Conservation (phyloP, 2,888 invertebrate genomes). For the Erannis defoliaria region DNA sequence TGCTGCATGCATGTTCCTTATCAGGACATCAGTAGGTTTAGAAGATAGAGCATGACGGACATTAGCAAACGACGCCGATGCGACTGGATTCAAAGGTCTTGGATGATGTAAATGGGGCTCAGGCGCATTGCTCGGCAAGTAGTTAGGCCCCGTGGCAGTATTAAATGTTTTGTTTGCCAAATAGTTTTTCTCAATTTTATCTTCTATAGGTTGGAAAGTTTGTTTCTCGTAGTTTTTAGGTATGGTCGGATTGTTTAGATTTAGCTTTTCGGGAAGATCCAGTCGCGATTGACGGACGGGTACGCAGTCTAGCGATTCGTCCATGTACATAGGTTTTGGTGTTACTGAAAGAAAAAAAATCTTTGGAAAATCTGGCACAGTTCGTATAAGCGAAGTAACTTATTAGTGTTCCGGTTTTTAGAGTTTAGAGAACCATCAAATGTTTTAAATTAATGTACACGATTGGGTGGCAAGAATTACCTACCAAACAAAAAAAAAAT, state of each 20-base stretch:
- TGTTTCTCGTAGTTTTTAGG: conserved; percentile 45
- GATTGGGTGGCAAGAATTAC: no score
- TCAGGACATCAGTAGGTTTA: conserved; percentile 63
- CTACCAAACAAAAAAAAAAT: no score
- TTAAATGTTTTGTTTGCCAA: conserved; percentile 3
- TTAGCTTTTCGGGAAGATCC: conserved; percentile 46
- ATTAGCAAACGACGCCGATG: conserved; percentile 46
- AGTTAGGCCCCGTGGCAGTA: conserved; percentile 1
- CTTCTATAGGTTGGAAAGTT: conserved; percentile 25
- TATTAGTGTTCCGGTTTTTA: no score
- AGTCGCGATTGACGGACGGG: conserved; percentile 73
- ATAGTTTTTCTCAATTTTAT: conserved; percentile 19
- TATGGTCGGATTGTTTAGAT: conserved; percentile 45
- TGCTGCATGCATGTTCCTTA: conserved; percentile 64
- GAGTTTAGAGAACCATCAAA: no score
- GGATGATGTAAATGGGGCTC: conserved; percentile 29
- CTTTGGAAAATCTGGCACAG: no score
- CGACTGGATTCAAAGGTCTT: conserved; percentile 44
- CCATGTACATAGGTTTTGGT: conserved; percentile 53
- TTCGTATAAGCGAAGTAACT: no score
- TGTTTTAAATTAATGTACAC: no score
- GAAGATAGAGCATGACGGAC: conserved; percentile 29
- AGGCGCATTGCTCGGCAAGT: conserved; percentile 12
- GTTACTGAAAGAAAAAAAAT: conserved; percentile 59
- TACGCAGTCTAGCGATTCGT: conserved; percentile 70